Percentiles rank a stretch among this genome's conserved stretches.
Evolutionary conservation across 2,113 vertebrate species (phyloP).

Genomic region (Gopherus flavomarginatus): DNA sequence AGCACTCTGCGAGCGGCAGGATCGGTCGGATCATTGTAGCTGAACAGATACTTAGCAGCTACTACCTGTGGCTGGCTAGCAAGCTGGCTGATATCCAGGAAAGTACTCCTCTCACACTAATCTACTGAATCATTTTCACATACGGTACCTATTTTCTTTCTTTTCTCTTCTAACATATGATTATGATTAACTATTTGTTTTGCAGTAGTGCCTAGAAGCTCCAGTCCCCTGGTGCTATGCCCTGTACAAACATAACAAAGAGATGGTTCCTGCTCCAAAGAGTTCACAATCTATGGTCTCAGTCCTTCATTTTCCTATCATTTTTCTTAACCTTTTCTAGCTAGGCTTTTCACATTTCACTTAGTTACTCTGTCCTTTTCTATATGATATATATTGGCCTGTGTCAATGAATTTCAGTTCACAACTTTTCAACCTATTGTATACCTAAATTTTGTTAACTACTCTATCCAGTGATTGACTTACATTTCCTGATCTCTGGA

Average conservation of each 20-base stretch:
- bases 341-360: conserved; percentile 1
- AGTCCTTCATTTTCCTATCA: neutral
- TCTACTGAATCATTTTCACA: neutral
- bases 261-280: neutral
- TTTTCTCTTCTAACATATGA: neutral
- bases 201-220: neutral
- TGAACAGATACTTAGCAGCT: neutral
- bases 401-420: conserved; percentile 6
- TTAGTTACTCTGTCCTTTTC: neutral
- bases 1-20: too few relatives aligned
- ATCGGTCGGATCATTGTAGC: neutral
- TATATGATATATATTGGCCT: neutral
- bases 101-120: neutral
- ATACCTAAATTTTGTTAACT: neutral
- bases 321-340: neutral
- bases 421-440: neutral
- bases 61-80: neutral
- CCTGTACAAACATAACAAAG: neutral
- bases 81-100: neutral
- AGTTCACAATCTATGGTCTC: neutral
- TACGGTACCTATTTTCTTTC: neutral
- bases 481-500: neutral
- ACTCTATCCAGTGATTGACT: neutral
- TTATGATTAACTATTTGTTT: neutral
- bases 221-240: neutral